These are phyloP conservation scores for Stenotaenia linearis DNA, from an alignment of 2,888 invertebrate species.

Conservation along the genomic window DNA sequence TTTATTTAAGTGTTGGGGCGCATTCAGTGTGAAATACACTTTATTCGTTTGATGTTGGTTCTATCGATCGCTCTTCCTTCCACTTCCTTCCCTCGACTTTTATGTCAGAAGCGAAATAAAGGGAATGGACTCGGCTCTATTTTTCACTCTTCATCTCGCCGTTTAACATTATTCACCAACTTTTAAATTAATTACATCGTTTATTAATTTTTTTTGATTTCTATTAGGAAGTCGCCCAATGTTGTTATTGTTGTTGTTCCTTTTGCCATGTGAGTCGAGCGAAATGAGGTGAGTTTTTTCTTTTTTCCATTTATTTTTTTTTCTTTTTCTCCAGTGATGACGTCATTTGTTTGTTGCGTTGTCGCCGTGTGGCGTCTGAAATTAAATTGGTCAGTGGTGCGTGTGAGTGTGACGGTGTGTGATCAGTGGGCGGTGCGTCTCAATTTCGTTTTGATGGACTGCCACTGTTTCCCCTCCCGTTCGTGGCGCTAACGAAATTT, in stretches of 20 bases:
- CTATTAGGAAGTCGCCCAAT: not conserved
- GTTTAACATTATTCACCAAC: not conserved
- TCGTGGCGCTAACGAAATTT: not conserved
- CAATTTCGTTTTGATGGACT: constrained; percentile 26
- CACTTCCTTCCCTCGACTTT: constrained; percentile 24
- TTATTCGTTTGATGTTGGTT: constrained; percentile 22
- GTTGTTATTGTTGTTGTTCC: constrained; percentile 26
- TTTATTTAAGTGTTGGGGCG: constrained; percentile 26
- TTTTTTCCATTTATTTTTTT: not conserved
- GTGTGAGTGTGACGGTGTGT: constrained; percentile 22
- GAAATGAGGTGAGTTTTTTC: not conserved
- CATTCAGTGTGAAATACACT: constrained; percentile 26
- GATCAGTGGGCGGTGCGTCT: constrained; percentile 26
- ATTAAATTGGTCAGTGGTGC: constrained; percentile 22
- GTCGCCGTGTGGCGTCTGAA: constrained; percentile 26
- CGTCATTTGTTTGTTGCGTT: constrained; percentile 16
- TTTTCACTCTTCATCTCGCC: not conserved
- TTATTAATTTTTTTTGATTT: not conserved
- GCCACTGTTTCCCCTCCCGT: not conserved
- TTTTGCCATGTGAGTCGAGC: constrained; percentile 19
- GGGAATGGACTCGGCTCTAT: constrained; percentile 17
- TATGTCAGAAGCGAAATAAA: constrained; percentile 26
- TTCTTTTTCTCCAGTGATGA: not conserved
- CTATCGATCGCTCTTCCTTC: constrained; percentile 26
- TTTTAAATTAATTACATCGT: not conserved